Conservation (phyloP, 2,113 vertebrate species). For the Siniperca chuatsi region DNA sequence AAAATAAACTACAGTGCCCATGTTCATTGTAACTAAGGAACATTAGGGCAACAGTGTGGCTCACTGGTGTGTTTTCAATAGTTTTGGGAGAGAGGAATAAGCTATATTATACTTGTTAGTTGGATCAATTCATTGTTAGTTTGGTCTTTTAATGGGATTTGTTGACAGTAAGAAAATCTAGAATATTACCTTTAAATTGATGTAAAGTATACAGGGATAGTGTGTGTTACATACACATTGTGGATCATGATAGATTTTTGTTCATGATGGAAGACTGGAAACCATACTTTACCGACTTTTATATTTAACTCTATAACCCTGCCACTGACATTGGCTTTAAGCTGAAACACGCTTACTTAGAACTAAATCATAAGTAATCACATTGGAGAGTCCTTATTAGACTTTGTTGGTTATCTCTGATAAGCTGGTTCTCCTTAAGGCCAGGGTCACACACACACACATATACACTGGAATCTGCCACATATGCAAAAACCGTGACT, state of each 20-base stretch:
- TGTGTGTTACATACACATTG: background rate
- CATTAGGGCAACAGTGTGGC: background rate
- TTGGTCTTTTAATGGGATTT: background rate
- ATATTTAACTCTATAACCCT: background rate
- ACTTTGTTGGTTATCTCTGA: conserved; percentile 45
- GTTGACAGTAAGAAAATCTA: background rate
- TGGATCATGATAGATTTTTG: background rate
- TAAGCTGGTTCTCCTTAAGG: conserved; percentile 48
- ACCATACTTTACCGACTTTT: background rate
- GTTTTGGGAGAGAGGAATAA: background rate
- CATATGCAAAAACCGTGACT: conserved; percentile 52
- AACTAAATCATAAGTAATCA: conserved; percentile 31
- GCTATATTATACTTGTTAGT: background rate
- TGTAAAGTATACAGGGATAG: background rate
- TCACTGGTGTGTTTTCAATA: too few species aligned
- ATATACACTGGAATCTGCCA: conserved; percentile 51
- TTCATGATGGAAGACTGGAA: background rate
- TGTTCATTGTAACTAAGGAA: background rate
- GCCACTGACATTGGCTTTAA: background rate
- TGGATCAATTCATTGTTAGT: background rate
- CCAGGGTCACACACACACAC: conserved; percentile 47
- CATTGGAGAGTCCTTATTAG: conserved; percentile 23
- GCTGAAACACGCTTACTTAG: conserved; percentile 10
- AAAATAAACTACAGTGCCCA: background rate
- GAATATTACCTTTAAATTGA: too few species aligned